These are phyloP conservation scores for Nephrotoma guestfalica DNA, from an alignment of 2,888 invertebrate species.

Conservation along the genomic window DNA sequence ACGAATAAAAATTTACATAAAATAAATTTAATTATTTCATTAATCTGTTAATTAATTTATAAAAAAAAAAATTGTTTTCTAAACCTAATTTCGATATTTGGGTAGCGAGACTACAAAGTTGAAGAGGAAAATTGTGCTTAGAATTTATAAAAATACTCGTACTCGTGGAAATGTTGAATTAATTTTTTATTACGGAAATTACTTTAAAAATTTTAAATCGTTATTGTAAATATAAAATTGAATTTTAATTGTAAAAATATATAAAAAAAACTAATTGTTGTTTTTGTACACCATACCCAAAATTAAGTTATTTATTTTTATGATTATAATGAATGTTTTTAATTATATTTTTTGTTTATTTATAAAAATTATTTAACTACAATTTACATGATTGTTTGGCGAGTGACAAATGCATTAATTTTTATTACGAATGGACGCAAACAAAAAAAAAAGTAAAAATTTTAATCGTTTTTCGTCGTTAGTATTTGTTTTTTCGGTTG, in stretches of 20 bases:
- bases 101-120: too few relatives aligned
- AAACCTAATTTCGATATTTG: too few relatives aligned
- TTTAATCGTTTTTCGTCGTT: neutral
- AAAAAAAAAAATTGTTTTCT: too few relatives aligned
- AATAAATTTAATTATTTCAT: too few relatives aligned
- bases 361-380: neutral
- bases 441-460: neutral
- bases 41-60: too few relatives aligned
- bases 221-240: neutral
- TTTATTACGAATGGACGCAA: neutral
- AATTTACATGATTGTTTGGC: neutral
- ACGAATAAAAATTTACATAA: neutral
- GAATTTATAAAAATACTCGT: too few relatives aligned
- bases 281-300: neutral
- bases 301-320: neutral
- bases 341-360: neutral
- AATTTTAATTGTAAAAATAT: neutral
- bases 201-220: too few relatives aligned
- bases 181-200: too few relatives aligned
- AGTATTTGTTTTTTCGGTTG: too few relatives aligned
- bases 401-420: neutral
- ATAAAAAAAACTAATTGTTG: neutral
- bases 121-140: too few relatives aligned
- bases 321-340: neutral
- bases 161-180: too few relatives aligned